Base-by-base conservation (phyloP, 2,797 vertebrate genomes). In the Hypotaenidia okinawae region DNA sequence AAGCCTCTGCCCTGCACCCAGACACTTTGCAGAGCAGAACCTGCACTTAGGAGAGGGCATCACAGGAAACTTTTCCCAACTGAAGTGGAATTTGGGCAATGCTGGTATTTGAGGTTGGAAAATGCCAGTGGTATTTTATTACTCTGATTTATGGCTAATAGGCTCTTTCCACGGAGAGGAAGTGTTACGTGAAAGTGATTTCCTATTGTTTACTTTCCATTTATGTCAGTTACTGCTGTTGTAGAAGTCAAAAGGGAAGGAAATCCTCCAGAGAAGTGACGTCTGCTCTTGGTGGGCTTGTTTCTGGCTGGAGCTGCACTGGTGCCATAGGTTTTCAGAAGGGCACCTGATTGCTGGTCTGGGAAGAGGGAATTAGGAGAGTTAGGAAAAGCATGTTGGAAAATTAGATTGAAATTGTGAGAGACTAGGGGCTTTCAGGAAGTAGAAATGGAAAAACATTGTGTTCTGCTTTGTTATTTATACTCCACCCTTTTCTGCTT, bases 401-500 rank as follows among this genome's bases (percentile, higher is more conserved):
- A 97, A 96, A 88, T 92, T 17, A 37, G 32, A 82, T 61, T 79
- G 75, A 90, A 89, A 95, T 85, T 92, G 30, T 59, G 64, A 77
- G 80, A 92, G 76, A 25, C 52, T 61, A 7, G 59, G 39, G 74
- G 27, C 89, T 95, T 94, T 75, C 35, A 69, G 96, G 87, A 96
- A 94, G 51, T 82, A 94, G 70, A 87, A 96, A 90, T 96, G 88
- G 96, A 96, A 96, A 94, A 95, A 91, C 93, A 90, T 77, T 66
- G 33, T 94, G 88, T 96, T 92, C 92, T 87, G 45, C 83, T 82
- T 96, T 92, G 82, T 95, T 96, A 90, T 66, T 76, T 95, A 49
- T 63, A 78, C 96, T 81, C 94, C 96, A 93, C 95, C 96, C 95
- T 95, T 91, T 90, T 89, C 94, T 88, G 52, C 70, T 93, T 94